Evolutionary conservation across 1,140 invertebrate species (phyloP).

Genomic region (Zaprionus gabonicus): DNA sequence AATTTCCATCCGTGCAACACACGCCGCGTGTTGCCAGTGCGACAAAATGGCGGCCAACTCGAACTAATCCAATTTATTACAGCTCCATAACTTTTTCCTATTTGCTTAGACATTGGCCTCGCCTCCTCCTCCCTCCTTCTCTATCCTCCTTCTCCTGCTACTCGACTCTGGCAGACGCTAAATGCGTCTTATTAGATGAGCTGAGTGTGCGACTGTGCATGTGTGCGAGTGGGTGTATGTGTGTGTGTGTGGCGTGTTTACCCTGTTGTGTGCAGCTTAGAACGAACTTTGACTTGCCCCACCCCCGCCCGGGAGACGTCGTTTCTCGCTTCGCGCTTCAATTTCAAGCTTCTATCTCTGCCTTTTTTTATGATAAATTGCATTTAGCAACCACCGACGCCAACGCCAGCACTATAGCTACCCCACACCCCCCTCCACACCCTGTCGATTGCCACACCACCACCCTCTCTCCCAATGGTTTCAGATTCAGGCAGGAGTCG

Average conservation of each 20-base stretch:
- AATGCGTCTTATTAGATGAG: slow-evolving; percentile 81
- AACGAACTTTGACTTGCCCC: slow-evolving; percentile 68
- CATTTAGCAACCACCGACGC: slow-evolving; percentile 77
- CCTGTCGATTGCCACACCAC: slow-evolving; percentile 25
- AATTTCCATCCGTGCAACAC: slow-evolving; percentile 47
- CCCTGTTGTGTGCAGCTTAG: slow-evolving; percentile 47
- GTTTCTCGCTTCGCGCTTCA: slow-evolving; percentile 56
- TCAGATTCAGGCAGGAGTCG: slow-evolving; percentile 1
- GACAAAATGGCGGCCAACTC: slow-evolving; percentile 80
- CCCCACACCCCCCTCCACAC: slow-evolving; percentile 34
- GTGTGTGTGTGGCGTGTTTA: slow-evolving; percentile 71
- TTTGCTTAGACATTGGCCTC: slow-evolving; percentile 60
- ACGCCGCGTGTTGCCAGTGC: slow-evolving; percentile 38
- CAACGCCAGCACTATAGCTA: slow-evolving; percentile 25
- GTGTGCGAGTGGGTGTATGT: slow-evolving; percentile 18
- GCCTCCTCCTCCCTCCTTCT: neutral
- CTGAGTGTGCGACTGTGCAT: slow-evolving; percentile 32
- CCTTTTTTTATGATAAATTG: slow-evolving; percentile 78
- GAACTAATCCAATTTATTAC: slow-evolving; percentile 84
- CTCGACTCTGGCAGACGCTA: slow-evolving; percentile 71
- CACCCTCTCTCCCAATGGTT: slow-evolving; percentile 61
- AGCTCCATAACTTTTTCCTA: slow-evolving; percentile 83
- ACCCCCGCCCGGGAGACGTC: slow-evolving; percentile 14
- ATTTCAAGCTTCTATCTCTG: slow-evolving; percentile 77
- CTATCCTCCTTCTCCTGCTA: slow-evolving; percentile 11